Evolutionary conservation across 1,140 invertebrate genomes (phyloP).

Genomic region (Spodoptera litura): DNA sequence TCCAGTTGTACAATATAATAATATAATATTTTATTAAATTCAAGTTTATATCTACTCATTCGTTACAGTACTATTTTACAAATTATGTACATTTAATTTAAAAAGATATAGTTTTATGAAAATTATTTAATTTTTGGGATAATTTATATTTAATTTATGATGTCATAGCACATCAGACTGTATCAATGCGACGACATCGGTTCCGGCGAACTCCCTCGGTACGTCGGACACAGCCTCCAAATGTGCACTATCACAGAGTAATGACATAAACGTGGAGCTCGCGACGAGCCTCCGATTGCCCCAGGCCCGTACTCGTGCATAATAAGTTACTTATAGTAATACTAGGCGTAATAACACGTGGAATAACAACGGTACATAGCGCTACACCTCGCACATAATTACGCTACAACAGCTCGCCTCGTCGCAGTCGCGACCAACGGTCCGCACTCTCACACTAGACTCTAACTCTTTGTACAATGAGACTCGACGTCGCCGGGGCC

Average conservation of each 20-base stretch:
- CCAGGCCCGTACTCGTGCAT: slow-evolving; percentile 83
- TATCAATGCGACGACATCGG: slow-evolving; percentile 54
- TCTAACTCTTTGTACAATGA: slow-evolving; percentile 71
- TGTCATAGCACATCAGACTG: slow-evolving; percentile 80
- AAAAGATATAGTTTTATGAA: slow-evolving; percentile 79
- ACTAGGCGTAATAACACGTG: slow-evolving; percentile 80
- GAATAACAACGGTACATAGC: slow-evolving; percentile 79
- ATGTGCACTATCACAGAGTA: slow-evolving; percentile 85
- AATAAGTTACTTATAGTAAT: slow-evolving; percentile 81
- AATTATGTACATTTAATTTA: slow-evolving; percentile 80
- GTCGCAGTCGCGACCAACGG: slow-evolving; percentile 63
- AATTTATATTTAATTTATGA: slow-evolving; percentile 83
- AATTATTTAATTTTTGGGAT: slow-evolving; percentile 86
- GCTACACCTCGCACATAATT: slow-evolving; percentile 73
- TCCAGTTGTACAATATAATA: slow-evolving; percentile 74
- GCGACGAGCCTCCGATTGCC: slow-evolving; percentile 76
- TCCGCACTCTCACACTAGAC: slow-evolving; percentile 54
- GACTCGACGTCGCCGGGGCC: slow-evolving; percentile 55
- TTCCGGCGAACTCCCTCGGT: slow-evolving; percentile 25
- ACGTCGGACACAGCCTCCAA: slow-evolving; percentile 63
- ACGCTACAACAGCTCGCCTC: slow-evolving; percentile 66
- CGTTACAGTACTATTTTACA: slow-evolving; percentile 80
- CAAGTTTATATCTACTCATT: slow-evolving; percentile 68
- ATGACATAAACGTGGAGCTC: slow-evolving; percentile 81
- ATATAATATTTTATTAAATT: slow-evolving; percentile 69